Evolutionary conservation across 2,888 invertebrate species (phyloP).

Genomic region (Coleophora deauratella): DNA sequence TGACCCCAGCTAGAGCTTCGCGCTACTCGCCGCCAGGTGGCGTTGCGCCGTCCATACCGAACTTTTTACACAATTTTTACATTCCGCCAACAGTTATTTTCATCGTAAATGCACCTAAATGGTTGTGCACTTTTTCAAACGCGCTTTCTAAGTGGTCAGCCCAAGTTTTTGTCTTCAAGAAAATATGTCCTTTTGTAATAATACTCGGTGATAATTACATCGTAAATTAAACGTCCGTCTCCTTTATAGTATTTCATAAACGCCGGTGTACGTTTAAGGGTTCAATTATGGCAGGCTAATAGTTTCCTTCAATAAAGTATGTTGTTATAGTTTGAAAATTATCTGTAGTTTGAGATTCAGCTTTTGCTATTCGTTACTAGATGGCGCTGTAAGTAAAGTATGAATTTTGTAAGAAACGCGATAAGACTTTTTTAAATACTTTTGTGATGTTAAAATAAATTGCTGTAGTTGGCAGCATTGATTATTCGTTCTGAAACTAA

Average conservation of each 20-base stretch:
- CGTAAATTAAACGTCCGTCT: slow-evolving; percentile 51
- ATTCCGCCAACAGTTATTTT: slow-evolving; percentile 43
- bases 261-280: slow-evolving; percentile 32
- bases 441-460: not conserved
- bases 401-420: not conserved
- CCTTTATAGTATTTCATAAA: slow-evolving; percentile 51
- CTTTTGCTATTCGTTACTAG: slow-evolving; percentile 18
- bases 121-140: slow-evolving; percentile 69
- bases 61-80: slow-evolving; percentile 2
- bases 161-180: slow-evolving; percentile 39
- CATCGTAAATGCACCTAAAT: slow-evolving; percentile 64
- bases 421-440: not conserved
- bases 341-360: no score
- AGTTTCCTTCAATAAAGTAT: slow-evolving; percentile 17
- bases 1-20: slow-evolving; percentile 51
- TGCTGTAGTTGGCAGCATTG: not conserved
- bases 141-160: slow-evolving; percentile 62
- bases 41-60: slow-evolving; percentile 53
- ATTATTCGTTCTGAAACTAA: slow-evolving; percentile 1
- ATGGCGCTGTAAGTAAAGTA: slow-evolving; percentile 27
- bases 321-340: slow-evolving; percentile 9
- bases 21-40: slow-evolving; percentile 66
- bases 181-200: slow-evolving; percentile 56
- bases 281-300: slow-evolving; percentile 21
- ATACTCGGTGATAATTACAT: slow-evolving; percentile 58